Evolutionary conservation across 2,888 invertebrate genomes (phyloP), one percentile per base, ranked within the genome.

Genomic region (Serrognathus titanus): DNA sequence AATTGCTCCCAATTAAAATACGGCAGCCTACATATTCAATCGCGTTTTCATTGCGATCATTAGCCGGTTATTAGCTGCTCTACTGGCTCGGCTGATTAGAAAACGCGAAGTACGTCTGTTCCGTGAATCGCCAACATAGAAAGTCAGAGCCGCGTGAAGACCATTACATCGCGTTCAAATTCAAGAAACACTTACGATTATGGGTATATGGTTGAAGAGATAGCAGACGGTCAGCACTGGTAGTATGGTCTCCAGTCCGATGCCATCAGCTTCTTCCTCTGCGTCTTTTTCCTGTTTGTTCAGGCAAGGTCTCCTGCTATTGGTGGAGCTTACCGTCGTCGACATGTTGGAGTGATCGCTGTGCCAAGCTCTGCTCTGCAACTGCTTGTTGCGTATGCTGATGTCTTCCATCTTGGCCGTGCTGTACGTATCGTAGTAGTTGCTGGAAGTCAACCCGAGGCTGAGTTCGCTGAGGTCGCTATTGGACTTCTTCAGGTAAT

Each of bases 201-300:
- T 73, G 1, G 85, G 85, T 45, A 84, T 69, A 68, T 84, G 84
- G 68, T 84, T 82, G 68, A 83, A 79, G 51, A 81, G 68, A 69
- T 83, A 83, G 68, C 83, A 83, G 16, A 84, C 80, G 55, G 81
- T 78, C 57, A 83, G 71, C 46, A 84, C 80, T 67, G 63, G 83
- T 78, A 62, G 79, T 66, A 75, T 78, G 63, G 71, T 82, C 74
- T 69, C 80, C 75, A 71, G 68, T 43, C 78, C 78, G 11, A 74
- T 75, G 60, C 79, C 77, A 37, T 72, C 71, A 6, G 74, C 68
- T 57, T 70, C 65, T 37, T 65, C 77, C 37, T 72, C 71, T 7
- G 74, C 67, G 57, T 70, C 65, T 39, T 64, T 62, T 24, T 65
- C 65, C 45, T 48, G 57, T 12, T 52, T 61, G 63, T 51, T 62